phyloP scores from a whole-genome alignment of 2,888 invertebrate genomes.

The Acrobasis consociella region DNA sequence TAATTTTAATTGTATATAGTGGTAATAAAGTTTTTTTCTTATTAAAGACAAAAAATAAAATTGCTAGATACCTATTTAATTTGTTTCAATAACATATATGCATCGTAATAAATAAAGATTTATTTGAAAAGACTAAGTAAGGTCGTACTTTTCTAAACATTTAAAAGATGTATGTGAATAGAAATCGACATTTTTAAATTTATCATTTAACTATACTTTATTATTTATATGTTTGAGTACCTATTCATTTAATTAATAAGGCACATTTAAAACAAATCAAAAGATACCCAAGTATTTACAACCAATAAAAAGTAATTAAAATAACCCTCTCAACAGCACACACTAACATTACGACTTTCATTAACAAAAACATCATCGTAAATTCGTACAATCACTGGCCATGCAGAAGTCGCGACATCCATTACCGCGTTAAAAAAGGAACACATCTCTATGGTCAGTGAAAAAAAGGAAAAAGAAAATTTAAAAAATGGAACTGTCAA shows the following conservation, averaged over 20 bases:
- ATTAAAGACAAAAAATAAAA: too few species aligned
- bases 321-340: slow-evolving; percentile 8
- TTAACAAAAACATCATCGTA: slow-evolving; percentile 72
- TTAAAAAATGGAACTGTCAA: slow-evolving; percentile 78
- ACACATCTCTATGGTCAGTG: slow-evolving; percentile 52
- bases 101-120: too few species aligned
- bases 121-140: too few species aligned
- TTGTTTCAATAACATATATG: too few species aligned
- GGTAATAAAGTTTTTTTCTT: too few species aligned
- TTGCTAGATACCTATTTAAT: too few species aligned
- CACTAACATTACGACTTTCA: slow-evolving; percentile 49
- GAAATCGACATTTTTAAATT: too few species aligned
- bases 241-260: background rate
- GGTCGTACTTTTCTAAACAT: too few species aligned
- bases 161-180: too few species aligned
- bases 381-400: slow-evolving; percentile 67
- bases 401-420: slow-evolving; percentile 63
- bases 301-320: slow-evolving; percentile 18
- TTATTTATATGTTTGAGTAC: background rate
- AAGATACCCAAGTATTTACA: slow-evolving; percentile 10
- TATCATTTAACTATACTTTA: too few species aligned
- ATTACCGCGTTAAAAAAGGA: slow-evolving; percentile 58
- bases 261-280: slow-evolving; percentile 15
- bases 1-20: too few species aligned
- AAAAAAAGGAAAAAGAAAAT: slow-evolving; percentile 50